phyloP scores from a whole-genome alignment of 2,888 invertebrate genomes.

The Platycheirus rosarum region DNA sequence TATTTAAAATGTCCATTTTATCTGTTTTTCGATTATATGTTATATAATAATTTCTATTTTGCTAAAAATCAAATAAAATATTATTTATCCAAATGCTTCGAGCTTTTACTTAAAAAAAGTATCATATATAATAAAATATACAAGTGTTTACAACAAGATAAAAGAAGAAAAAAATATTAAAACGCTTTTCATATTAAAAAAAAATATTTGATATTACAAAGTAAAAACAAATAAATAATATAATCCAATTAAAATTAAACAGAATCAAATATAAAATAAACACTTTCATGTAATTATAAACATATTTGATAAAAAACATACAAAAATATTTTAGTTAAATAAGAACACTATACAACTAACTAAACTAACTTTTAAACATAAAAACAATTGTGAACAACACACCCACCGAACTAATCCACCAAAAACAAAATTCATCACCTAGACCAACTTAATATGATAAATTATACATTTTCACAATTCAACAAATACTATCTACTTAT shows the following conservation, averaged over 20 bases:
- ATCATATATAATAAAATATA: constrained; percentile 21
- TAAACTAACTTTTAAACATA: too few species aligned
- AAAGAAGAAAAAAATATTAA: constrained; percentile 16
- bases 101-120: background rate
- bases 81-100: constrained; percentile 9
- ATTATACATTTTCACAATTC: constrained; percentile 13
- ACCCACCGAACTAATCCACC: constrained; percentile 71
- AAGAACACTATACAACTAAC: constrained; percentile 37
- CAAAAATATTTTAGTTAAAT: constrained; percentile 40
- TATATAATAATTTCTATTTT: too few species aligned
- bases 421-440: constrained; percentile 52
- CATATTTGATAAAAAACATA: constrained; percentile 13
- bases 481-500: background rate
- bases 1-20: background rate
- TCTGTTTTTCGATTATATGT: too few species aligned
- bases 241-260: constrained; percentile 2
- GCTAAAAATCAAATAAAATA: too few species aligned
- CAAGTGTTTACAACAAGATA: constrained; percentile 31
- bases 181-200: constrained; percentile 20
- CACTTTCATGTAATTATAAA: background rate
- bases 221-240: background rate
- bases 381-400: constrained; percentile 59
- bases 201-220: constrained; percentile 12
- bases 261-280: background rate
- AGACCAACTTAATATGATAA: constrained; percentile 66